These are phyloP conservation scores for Hemibagrus guttatus DNA, from an alignment of 2,797 vertebrate species.

Conservation along the genomic window DNA sequence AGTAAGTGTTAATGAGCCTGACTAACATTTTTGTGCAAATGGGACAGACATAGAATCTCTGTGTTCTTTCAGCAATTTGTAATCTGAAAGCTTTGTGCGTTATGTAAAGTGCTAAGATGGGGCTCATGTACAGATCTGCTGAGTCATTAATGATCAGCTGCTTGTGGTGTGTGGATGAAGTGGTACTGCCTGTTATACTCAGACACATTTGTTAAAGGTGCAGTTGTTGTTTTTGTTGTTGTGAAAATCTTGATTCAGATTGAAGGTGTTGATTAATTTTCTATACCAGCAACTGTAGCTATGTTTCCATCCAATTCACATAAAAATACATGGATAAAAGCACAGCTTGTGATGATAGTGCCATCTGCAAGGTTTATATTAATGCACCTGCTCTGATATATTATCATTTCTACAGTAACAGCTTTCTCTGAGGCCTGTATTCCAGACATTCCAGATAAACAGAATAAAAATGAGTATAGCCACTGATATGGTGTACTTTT, in stretches of 20 bases:
- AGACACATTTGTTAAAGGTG: not conserved
- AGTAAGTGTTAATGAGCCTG: not conserved
- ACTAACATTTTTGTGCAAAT: constrained; percentile 3
- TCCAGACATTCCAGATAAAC: not conserved
- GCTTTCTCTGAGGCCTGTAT: not conserved
- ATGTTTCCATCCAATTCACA: too few species aligned
- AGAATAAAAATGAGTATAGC: not conserved
- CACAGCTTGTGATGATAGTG: not conserved
- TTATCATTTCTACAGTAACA: not conserved
- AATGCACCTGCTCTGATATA: not conserved
- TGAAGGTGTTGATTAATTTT: not conserved
- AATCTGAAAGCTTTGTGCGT: not conserved
- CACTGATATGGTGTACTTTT: not conserved
- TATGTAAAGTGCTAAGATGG: not conserved
- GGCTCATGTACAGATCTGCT: not conserved
- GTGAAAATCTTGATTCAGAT: too few species aligned
- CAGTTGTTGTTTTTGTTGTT: not conserved
- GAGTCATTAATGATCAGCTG: constrained; percentile 6
- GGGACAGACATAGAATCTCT: not conserved
- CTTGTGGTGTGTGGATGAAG: constrained; percentile 1
- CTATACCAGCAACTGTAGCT: too few species aligned
- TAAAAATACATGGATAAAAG: too few species aligned
- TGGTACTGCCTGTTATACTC: not conserved
- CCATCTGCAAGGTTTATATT: not conserved
- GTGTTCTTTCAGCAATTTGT: not conserved